Base-by-base conservation (phyloP, 1,140 invertebrate genomes). In the Nymphalis io region DNA sequence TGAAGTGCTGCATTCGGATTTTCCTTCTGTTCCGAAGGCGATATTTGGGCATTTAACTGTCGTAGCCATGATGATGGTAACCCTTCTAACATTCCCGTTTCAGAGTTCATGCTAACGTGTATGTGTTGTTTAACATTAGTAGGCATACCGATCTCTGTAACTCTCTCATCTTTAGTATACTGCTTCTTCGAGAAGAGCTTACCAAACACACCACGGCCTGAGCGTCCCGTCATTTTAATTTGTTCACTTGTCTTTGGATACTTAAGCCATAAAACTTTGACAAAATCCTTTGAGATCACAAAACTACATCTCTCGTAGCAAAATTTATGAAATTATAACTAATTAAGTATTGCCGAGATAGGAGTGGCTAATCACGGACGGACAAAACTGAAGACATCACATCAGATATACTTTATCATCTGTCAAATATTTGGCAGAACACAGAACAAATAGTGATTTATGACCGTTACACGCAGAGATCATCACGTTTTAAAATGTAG, bases 1-100 rank as follows among this genome's bases (percentile, higher is more conserved):
- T 98, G 96, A 21, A 93, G 93, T 0, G 93, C 93, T 20, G 98
- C 98, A 76, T 96, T 95, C 1, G 98, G 98, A 93, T 99, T 98
- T 80, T 98, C 95, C 85, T 96, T 94, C 88, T 98, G 97, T 87
- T 99, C 98, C 53, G 94, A 95, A 73, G 95, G 94, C 40, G 96
- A 96, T 73, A 99, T 97, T 87, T 98, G 97, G 46, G 95, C 94
- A 80, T 97, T 95, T 64, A 99, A 93, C 51, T 98, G 92, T 46
- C 94, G 91, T 33, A 95, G 89, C 97, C 97, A 98, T 39, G 96
- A 93, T 20, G 94, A 93, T 0, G 96, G 96, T 18, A 97, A 89
- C 5, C 96, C 97, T 80, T 96, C 95, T 68, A 97, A 85, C 81
- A 95, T 93, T 1, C 96, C 96, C 0, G 96, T 96, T 74, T 95